Percentiles rank a stretch among this genome's conserved stretches.
These are phyloP conservation scores for Danio albolineatus DNA, from an alignment of 2,797 vertebrate species.

Conservation along the genomic window DNA sequence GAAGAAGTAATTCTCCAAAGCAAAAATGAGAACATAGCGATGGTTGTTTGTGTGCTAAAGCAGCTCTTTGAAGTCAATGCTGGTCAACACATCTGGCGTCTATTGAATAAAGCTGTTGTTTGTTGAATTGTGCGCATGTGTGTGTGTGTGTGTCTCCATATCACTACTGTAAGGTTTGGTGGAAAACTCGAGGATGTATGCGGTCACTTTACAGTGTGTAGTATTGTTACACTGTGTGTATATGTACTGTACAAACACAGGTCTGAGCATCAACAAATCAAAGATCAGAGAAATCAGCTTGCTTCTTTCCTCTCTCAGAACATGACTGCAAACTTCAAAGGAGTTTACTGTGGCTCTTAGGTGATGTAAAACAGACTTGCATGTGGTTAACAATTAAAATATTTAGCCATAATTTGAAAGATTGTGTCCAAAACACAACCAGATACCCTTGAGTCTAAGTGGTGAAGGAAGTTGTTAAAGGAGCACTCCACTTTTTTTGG, in stretches of 20 bases:
- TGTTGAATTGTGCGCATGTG: conserved; percentile 58
- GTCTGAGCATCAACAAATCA: background rate
- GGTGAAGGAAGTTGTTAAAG: background rate
- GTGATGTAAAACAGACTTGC: conserved; percentile 55
- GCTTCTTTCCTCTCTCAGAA: conserved; percentile 20
- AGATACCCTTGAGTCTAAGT: conserved; percentile 1
- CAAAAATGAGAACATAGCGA: conserved; percentile 30
- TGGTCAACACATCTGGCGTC: conserved; percentile 63
- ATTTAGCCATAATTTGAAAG: conserved; percentile 52
- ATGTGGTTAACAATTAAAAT: conserved; percentile 57
- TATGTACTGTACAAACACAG: background rate
- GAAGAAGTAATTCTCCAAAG: conserved; percentile 33
- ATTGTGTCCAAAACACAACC: conserved; percentile 40
- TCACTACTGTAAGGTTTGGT: conserved; percentile 8
- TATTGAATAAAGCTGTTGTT: conserved; percentile 62
- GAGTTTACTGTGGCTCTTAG: conserved; percentile 56
- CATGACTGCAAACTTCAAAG: conserved; percentile 59
- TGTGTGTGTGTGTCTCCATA: conserved; percentile 27
- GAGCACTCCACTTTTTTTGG: no score
- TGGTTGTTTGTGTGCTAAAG: conserved; percentile 46
- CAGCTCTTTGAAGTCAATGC: conserved; percentile 45
- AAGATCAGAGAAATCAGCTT: conserved; percentile 27
- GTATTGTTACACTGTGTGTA: background rate
- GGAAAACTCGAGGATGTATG: background rate
- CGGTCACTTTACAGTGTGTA: conserved; percentile 1